phyloP scores from a whole-genome alignment of 2,113 vertebrate species.

The Amia ocellicauda region DNA sequence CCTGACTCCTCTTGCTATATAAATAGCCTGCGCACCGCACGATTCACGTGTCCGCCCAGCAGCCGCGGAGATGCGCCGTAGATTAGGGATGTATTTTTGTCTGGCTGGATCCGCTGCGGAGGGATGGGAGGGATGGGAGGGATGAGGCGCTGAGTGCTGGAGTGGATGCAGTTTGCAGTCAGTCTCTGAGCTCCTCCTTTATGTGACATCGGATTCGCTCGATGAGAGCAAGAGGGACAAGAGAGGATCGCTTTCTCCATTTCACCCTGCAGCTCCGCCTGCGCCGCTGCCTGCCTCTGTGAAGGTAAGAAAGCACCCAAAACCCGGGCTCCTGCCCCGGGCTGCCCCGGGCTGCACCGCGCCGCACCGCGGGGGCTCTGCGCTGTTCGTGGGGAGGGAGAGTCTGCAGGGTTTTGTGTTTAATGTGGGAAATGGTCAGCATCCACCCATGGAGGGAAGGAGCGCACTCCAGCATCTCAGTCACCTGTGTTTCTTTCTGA shows the following conservation, averaged over 20 bases:
- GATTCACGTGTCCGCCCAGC: constrained; percentile 42
- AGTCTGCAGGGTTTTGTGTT: no score
- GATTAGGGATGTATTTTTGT: constrained; percentile 36
- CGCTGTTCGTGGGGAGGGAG: no score
- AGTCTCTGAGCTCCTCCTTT: constrained; percentile 53
- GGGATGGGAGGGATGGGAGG: constrained; percentile 29
- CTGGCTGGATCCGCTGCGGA: constrained; percentile 20
- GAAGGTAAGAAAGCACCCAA: constrained; percentile 48
- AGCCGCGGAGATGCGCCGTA: constrained; percentile 10
- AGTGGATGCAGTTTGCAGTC: constrained; percentile 49
- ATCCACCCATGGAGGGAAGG: constrained; percentile 26
- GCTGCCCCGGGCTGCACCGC: no score
- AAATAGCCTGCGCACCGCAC: constrained; percentile 23
- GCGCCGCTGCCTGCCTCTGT: constrained; percentile 39
- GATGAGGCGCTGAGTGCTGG: constrained; percentile 33
- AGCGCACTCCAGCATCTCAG: neutral
- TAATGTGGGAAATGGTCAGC: constrained; percentile 29
- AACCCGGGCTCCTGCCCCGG: no score
- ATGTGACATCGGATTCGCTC: constrained; percentile 51
- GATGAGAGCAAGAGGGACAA: constrained; percentile 56
- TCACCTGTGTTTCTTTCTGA: no score
- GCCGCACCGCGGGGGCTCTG: no score
- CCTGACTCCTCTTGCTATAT: constrained; percentile 39
- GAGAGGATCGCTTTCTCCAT: constrained; percentile 44
- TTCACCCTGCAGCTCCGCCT: constrained; percentile 36